Conservation (phyloP, 2,797 vertebrate genomes). For the Crocidura indochinensis region DNA sequence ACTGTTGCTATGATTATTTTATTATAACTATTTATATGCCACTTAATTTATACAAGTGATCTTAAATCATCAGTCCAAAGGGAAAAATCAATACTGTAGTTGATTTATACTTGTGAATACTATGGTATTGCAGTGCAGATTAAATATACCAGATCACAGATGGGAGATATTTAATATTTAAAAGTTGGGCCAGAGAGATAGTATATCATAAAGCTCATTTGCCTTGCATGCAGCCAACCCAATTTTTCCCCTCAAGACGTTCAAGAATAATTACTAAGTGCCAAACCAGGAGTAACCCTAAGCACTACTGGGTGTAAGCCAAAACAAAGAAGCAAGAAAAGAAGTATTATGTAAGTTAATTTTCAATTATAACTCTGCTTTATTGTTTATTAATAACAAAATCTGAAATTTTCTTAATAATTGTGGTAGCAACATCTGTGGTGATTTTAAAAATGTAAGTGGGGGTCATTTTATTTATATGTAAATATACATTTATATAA, state of each 20-base stretch:
- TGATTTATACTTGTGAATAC: slow-evolving; percentile 65
- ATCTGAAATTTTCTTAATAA: not conserved
- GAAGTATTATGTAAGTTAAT: slow-evolving; percentile 26
- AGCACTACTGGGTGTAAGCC: no score
- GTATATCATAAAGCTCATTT: no score
- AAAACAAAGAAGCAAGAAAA: no score
- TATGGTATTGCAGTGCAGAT: slow-evolving; percentile 14
- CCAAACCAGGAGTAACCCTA: no score
- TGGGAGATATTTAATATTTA: slow-evolving; percentile 3
- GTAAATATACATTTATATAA: no score
- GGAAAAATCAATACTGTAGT: slow-evolving; percentile 42
- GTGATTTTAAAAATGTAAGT: slow-evolving; percentile 20
- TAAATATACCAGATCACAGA: slow-evolving; percentile 42
- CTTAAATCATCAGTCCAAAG: slow-evolving; percentile 54
- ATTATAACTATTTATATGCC: slow-evolving; percentile 19
- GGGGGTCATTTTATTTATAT: not conserved
- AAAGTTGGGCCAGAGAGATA: slow-evolving; percentile 8
- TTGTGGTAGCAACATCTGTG: not conserved
- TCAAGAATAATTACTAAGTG: no score
- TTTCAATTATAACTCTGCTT: slow-evolving; percentile 8
- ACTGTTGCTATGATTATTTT: slow-evolving; percentile 59
- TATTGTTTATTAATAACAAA: slow-evolving; percentile 27
- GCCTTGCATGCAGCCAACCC: no score
- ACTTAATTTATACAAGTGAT: slow-evolving; percentile 68
- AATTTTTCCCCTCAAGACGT: no score